Evolutionary conservation across 2,888 invertebrate species (phyloP).

Genomic region (Diarsia mendica): DNA sequence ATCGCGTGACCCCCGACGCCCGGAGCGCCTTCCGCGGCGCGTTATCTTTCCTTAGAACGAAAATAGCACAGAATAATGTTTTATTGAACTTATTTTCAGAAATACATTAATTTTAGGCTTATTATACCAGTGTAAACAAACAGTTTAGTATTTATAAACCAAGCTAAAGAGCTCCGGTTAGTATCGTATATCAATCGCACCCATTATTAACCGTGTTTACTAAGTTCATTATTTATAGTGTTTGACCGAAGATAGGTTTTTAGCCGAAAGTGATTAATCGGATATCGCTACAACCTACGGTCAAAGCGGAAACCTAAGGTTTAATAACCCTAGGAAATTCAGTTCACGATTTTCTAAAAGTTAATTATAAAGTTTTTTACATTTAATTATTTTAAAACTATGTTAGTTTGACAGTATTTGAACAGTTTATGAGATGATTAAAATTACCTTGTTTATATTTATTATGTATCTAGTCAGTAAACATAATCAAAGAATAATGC

Average conservation of each 20-base stretch:
- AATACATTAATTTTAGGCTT: neutral
- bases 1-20: too few species aligned
- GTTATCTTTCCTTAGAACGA: neutral
- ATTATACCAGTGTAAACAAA: too few species aligned
- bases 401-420: too few species aligned
- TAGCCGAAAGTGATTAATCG: too few species aligned
- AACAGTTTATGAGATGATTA: neutral
- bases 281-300: too few species aligned
- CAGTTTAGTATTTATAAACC: neutral
- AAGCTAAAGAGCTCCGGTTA: neutral
- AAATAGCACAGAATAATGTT: neutral
- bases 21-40: too few species aligned
- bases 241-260: neutral
- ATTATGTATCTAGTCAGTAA: neutral
- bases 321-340: neutral
- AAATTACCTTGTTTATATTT: neutral
- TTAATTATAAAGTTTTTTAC: too few species aligned
- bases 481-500: neutral
- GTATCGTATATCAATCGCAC: neutral
- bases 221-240: conserved; percentile 3
- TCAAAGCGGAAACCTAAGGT: neutral
- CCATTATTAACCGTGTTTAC: neutral
- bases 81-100: neutral
- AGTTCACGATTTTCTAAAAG: neutral
- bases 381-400: too few species aligned